Base-by-base conservation (phyloP, 2,888 invertebrate genomes). In the Drosophila formosana region DNA sequence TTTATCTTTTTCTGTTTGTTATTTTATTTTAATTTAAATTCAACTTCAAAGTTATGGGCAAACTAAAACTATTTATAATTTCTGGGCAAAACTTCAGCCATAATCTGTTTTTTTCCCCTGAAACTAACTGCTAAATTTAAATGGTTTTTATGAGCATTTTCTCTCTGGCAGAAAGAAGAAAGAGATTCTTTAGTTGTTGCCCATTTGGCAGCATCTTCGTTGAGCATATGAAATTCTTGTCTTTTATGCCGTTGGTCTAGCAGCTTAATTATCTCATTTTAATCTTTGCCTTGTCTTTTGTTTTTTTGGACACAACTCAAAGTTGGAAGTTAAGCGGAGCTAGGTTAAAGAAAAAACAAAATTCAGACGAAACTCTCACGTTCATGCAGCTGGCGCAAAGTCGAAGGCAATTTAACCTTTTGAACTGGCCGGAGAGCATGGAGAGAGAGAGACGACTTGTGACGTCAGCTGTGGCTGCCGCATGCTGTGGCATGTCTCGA, bases 361-460 rank as follows among this genome's bases (percentile, higher is more conserved):
- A 34, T 39, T 39, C 26, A 58, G 49, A 23, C 32, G 63, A 49
- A 82, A 85, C 71, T 85, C 83, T 88, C 88, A 88, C 88, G 86
- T 85, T 83, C 66, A 50, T 71, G 53, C 70, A 66, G 75, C 64
- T 67, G 47, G 13, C 52, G 61, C 55, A 49, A 68, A 77, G 69
- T 67, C 66, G 53, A 79, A 53, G 69, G 37, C 61, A 72, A 80
- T 80, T 86, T 88, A 88, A 83, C 83, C 83, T 86, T 75, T 82
- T 88, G 75, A 83, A 82, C 83, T 82, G 88, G 55, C 61, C 88
- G 18, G 18, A 75, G 58, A 62, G 75, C 56, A 64, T 46, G 11
- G 67, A 18, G 18, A 18, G 18, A 18, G 18, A 18, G 37, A 23
- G 56, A 34, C 57, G 49, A 67, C 39, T 64, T 84, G 85, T 88